These are phyloP conservation scores for Dallia pectoralis DNA, from an alignment of 2,797 vertebrate species.

Conservation along the genomic window DNA sequence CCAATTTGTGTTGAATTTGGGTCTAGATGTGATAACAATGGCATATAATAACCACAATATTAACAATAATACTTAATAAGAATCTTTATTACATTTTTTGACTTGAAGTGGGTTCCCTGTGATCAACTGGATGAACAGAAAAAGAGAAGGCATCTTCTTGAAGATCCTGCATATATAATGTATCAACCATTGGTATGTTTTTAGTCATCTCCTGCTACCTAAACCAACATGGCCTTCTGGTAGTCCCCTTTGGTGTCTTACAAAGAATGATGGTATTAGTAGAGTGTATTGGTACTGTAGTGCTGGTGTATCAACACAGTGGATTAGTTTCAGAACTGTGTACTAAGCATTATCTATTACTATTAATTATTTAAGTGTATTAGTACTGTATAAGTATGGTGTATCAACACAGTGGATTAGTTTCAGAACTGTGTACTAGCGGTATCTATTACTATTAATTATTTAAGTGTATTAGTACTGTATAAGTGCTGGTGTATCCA, in stretches of 20 bases:
- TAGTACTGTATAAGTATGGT: no score
- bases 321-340: no score
- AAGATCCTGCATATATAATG: neutral
- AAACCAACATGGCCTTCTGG: constrained; percentile 87
- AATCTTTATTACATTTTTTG: constrained; percentile 46
- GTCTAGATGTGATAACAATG: neutral
- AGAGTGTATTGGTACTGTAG: neutral
- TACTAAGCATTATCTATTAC: no score
- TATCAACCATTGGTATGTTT: constrained; percentile 1
- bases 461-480: no score
- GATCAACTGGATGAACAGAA: constrained; percentile 11
- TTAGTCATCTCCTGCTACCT: constrained; percentile 88
- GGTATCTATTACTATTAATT: no score
- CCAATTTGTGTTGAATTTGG: neutral
- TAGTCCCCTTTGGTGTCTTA: constrained; percentile 98
- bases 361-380: no score
- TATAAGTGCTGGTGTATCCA: no score
- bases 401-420: no score
- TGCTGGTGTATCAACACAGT: no score
- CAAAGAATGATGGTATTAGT: constrained; percentile 21
- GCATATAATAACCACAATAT: neutral
- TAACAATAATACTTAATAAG: no score
- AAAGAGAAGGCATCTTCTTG: neutral
- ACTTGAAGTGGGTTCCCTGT: constrained; percentile 17
- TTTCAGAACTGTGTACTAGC: no score